These are phyloP conservation scores for Formica aserva DNA, from an alignment of 2,888 invertebrate species.

Conservation along the genomic window DNA sequence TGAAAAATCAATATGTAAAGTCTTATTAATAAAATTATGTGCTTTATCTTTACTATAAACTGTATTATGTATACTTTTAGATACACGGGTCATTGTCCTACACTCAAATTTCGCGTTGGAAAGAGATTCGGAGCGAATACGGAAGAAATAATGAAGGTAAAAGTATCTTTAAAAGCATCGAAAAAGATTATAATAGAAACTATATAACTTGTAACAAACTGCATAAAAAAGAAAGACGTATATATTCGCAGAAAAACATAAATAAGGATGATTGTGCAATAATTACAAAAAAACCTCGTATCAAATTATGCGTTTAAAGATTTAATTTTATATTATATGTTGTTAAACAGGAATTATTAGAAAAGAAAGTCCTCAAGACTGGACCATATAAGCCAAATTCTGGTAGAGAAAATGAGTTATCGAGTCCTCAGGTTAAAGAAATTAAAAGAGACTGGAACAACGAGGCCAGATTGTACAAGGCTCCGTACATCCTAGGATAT, in stretches of 20 bases:
- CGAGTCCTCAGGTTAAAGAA: slow-evolving; percentile 81
- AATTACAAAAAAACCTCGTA: neutral
- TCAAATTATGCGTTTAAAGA: neutral
- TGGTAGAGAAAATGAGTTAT: slow-evolving; percentile 81
- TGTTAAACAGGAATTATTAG: slow-evolving; percentile 84
- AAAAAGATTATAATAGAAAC: neutral
- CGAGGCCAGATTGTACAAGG: slow-evolving; percentile 78
- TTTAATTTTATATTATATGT: slow-evolving; percentile 24
- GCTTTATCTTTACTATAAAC: neutral
- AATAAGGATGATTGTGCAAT: neutral
- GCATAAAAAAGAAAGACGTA: neutral
- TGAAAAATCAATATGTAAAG: slow-evolving; percentile 10
- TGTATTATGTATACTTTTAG: slow-evolving; percentile 84
- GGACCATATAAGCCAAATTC: slow-evolving; percentile 88
- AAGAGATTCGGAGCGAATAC: slow-evolving; percentile 91
- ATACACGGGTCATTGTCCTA: slow-evolving; percentile 91
- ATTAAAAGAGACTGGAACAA: slow-evolving; percentile 80
- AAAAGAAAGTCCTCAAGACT: slow-evolving; percentile 86
- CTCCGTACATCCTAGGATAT: slow-evolving; percentile 89
- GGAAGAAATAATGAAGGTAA: slow-evolving; percentile 89
- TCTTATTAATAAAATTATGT: neutral
- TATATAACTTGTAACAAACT: neutral
- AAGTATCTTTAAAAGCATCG: slow-evolving; percentile 31
- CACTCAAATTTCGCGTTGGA: slow-evolving; percentile 90
- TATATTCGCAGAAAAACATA: neutral